These are phyloP conservation scores for Arvicanthis niloticus DNA, from an alignment of 2,113 vertebrate species.

Conservation along the genomic window DNA sequence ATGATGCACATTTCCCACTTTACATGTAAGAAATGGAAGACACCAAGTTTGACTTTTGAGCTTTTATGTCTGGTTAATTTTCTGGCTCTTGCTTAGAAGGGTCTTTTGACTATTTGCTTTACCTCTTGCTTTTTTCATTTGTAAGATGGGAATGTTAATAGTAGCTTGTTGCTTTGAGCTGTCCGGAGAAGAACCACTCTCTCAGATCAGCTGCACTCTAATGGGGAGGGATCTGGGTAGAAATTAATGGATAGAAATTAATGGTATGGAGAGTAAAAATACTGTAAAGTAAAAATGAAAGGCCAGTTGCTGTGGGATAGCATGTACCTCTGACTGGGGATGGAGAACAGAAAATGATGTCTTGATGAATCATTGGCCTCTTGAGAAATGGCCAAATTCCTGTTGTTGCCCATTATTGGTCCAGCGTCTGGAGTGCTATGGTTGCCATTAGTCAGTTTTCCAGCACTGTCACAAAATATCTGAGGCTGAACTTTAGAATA, in stretches of 20 bases:
- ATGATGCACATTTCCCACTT: background rate
- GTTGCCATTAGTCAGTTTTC: background rate
- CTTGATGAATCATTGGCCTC: background rate
- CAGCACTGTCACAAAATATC: background rate
- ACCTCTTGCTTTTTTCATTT: background rate
- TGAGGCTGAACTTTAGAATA: background rate
- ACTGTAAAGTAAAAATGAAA: background rate
- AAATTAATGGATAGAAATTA: background rate
- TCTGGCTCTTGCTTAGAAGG: background rate
- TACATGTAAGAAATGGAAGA: background rate
- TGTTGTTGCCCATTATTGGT: background rate
- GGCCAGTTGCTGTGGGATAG: background rate
- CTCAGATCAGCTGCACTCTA: background rate
- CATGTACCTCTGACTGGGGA: background rate
- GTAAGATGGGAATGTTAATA: background rate
- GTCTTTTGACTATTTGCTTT: background rate
- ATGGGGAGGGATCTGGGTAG: background rate
- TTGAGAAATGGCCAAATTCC: background rate
- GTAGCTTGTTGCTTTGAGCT: background rate
- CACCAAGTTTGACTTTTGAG: background rate
- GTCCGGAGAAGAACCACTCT: background rate
- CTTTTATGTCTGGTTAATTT: background rate
- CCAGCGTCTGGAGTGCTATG: background rate
- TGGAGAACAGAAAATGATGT: background rate
- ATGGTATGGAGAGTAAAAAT: background rate